Conservation (phyloP, 2,113 vertebrate genomes). For the Orycteropus afer region DNA sequence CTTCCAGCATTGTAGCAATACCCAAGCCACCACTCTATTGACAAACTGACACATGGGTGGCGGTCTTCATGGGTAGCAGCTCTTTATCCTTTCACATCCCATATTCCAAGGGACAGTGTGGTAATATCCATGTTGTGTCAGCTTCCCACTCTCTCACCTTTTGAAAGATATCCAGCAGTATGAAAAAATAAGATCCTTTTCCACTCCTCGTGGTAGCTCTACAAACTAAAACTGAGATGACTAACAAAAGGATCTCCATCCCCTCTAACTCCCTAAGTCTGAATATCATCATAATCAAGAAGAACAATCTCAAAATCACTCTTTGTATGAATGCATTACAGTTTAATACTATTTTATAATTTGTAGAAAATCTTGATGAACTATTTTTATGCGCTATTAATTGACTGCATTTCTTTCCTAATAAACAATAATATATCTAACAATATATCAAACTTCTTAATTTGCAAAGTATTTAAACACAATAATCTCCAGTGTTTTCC, state of each 20-base stretch:
- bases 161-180: neutral
- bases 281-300: neutral
- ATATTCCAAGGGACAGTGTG: neutral
- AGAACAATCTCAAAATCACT: neutral
- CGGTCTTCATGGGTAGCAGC: neutral
- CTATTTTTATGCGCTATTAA: too few species aligned
- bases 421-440: neutral
- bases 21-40: too few species aligned
- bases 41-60: too few species aligned
- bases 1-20: too few species aligned
- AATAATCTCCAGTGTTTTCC: neutral
- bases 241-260: neutral
- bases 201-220: neutral
- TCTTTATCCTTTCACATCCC: neutral
- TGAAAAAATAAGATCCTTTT: neutral
- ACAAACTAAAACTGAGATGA: neutral
- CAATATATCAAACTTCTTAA: neutral
- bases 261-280: neutral
- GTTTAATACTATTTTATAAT: neutral
- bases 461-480: slow-evolving; percentile 7
- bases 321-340: neutral
- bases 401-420: neutral
- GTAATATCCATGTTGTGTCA: neutral
- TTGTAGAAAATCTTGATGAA: neutral
- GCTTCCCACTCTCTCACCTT: neutral